Conservation (phyloP, 2,797 vertebrate species). For the Acridotheres tristis region DNA sequence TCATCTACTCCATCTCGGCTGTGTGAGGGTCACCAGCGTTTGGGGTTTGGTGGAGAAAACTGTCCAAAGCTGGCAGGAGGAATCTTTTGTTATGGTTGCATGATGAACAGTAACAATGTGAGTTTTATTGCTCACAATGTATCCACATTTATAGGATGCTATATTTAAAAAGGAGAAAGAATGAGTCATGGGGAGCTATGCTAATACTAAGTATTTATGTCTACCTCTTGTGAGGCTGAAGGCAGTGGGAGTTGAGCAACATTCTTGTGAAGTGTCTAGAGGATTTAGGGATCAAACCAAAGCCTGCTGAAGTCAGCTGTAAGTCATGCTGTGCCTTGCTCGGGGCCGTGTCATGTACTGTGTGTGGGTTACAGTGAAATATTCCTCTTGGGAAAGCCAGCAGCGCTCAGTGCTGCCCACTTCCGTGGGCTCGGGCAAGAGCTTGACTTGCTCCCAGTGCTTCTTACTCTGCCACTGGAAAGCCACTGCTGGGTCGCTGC, state of each 20-base stretch:
- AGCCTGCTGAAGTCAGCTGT: neutral
- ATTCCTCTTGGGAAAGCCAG: neutral
- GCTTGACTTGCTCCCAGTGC: neutral
- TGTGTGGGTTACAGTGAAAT: neutral
- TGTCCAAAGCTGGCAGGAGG: neutral
- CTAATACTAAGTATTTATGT: slow-evolving; percentile 36
- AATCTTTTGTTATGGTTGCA: neutral
- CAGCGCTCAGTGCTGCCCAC: accelerated
- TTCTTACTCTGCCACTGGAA: neutral
- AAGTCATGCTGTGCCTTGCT: neutral
- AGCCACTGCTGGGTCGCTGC: accelerated
- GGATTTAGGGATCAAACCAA: slow-evolving; percentile 27
- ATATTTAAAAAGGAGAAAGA: slow-evolving; percentile 58
- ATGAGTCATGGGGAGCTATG: slow-evolving; percentile 47
- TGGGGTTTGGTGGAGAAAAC: neutral
- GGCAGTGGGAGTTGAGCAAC: neutral
- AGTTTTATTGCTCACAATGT: slow-evolving; percentile 21
- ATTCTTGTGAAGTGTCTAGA: neutral
- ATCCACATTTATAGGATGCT: slow-evolving; percentile 18
- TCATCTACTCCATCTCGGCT: accelerated
- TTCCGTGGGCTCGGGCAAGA: accelerated
- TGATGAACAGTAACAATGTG: neutral
- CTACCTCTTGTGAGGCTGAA: slow-evolving; percentile 38
- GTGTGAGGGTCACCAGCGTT: neutral
- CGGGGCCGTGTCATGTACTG: accelerated